These are phyloP conservation scores for Drosophila parvula DNA, from an alignment of 1,140 invertebrate genomes.

Conservation along the genomic window DNA sequence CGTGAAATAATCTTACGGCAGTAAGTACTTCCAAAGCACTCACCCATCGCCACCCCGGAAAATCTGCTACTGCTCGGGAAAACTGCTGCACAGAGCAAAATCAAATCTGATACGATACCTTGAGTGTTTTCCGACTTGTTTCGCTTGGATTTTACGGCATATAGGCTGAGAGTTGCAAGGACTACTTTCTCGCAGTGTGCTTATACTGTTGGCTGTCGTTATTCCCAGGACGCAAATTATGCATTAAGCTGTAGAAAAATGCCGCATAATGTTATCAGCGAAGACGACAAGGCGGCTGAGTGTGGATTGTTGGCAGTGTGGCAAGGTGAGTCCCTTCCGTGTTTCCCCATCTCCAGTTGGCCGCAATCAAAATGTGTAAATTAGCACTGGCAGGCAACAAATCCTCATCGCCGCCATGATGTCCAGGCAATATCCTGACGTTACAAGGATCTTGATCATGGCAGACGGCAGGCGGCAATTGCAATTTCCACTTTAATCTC, in stretches of 20 bases:
- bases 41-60: conserved; percentile 35
- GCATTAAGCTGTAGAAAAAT: conserved; percentile 82
- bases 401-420: conserved; percentile 48
- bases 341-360: conserved; percentile 13
- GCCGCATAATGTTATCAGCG: conserved; percentile 75
- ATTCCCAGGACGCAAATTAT: conserved; percentile 82
- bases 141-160: background rate
- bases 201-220: conserved; percentile 30
- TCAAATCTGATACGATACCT: background rate
- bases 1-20: conserved; percentile 76
- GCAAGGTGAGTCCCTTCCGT: conserved; percentile 30
- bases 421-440: conserved; percentile 31
- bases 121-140: too few species aligned
- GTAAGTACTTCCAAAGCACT: conserved; percentile 74
- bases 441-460: conserved; percentile 39
- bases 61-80: conserved; percentile 8
- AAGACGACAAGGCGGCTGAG: conserved; percentile 24
- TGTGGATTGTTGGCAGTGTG: conserved; percentile 17
- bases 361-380: conserved; percentile 81
- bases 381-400: conserved; percentile 73
- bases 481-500: conserved; percentile 80
- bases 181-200: conserved; percentile 2
- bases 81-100: conserved; percentile 30
- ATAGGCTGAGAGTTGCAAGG: background rate
- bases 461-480: conserved; percentile 48